Evolutionary conservation across 2,797 vertebrate genomes (phyloP).

Genomic region (Balearica regulorum): DNA sequence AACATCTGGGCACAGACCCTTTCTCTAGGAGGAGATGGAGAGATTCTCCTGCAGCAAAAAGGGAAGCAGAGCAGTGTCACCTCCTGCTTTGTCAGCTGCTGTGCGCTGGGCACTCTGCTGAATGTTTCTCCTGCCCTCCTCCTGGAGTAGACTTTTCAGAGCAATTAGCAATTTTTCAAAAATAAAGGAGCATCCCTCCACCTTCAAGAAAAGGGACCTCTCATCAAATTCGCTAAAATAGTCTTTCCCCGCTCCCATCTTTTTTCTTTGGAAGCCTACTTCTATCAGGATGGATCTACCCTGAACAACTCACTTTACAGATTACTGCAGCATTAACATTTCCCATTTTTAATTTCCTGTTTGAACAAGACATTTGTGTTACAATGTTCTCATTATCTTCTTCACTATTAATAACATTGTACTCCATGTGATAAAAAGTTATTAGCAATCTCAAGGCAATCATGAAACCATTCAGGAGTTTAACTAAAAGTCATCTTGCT

Average conservation of each 20-base stretch:
- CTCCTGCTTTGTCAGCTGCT: background rate
- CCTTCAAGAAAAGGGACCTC: background rate
- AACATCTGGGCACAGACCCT: background rate
- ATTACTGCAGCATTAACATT: background rate
- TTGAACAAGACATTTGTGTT: background rate
- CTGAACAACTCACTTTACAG: background rate
- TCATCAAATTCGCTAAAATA: background rate
- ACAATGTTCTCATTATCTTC: background rate
- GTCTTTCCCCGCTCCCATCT: background rate
- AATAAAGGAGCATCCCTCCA: background rate
- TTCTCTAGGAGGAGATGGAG: background rate
- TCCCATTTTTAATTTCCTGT: background rate
- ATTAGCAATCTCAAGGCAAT: background rate
- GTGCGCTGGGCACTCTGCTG: background rate
- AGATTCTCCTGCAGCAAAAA: background rate
- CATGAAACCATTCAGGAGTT: background rate
- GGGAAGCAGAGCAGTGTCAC: background rate
- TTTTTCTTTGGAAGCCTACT: background rate
- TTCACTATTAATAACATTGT: background rate
- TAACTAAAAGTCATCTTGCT: background rate
- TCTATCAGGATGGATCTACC: background rate
- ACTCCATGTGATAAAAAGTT: background rate
- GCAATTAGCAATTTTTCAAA: background rate
- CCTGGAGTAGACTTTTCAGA: background rate
- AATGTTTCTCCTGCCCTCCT: background rate